Percentiles rank a stretch among this genome's conserved stretches.
Evolutionary conservation across 2,113 vertebrate species (phyloP).

Genomic region (Daboia siamensis): DNA sequence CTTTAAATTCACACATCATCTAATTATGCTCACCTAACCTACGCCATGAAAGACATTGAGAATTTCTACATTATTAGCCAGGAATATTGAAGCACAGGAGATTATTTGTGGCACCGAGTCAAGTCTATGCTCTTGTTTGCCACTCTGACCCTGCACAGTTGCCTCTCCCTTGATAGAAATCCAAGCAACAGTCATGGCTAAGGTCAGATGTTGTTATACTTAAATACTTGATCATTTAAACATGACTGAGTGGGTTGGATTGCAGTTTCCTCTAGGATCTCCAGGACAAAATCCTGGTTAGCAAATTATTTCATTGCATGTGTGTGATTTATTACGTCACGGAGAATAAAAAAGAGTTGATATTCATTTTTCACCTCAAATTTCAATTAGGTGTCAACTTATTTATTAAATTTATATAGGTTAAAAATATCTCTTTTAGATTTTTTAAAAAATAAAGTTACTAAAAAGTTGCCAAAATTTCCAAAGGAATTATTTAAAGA

Average conservation of each 20-base stretch:
- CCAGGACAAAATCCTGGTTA: neutral
- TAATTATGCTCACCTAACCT: neutral
- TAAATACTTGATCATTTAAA: neutral
- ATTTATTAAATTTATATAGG: neutral
- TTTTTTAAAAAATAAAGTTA: constrained; percentile 36
- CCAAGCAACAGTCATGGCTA: neutral
- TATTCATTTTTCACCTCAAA: neutral
- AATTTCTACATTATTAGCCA: neutral
- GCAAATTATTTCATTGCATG: neutral
- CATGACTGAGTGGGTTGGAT: neutral
- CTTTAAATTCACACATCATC: neutral
- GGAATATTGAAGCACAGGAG: neutral
- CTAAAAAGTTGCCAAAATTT: constrained; percentile 27
- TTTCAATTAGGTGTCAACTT: neutral
- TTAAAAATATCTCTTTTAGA: neutral
- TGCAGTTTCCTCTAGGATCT: neutral
- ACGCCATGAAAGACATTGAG: neutral
- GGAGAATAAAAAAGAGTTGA: neutral
- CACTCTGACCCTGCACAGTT: neutral
- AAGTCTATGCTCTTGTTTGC: neutral
- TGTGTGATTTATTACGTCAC: neutral
- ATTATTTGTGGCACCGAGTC: neutral
- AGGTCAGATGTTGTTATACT: neutral
- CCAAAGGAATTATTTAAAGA: constrained; percentile 28
- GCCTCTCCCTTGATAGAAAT: neutral